Evolutionary conservation across 1,140 invertebrate genomes (phyloP).

Genomic region (Lordiphosa collinella): DNA sequence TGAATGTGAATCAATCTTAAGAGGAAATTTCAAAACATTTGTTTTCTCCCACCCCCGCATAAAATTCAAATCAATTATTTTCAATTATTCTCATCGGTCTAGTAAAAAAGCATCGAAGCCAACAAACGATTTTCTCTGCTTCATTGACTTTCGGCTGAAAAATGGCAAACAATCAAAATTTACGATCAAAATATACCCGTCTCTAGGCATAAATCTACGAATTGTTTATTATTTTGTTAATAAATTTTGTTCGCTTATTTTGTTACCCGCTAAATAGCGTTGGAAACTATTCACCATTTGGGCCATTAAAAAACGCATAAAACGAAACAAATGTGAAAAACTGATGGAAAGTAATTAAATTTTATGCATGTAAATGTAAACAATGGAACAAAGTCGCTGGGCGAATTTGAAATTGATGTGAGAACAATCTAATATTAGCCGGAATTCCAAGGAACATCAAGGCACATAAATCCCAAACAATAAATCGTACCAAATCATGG

Average conservation of each 20-base stretch:
- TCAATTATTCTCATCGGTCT: slow-evolving; percentile 46
- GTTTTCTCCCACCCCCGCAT: slow-evolving; percentile 1
- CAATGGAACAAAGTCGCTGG: not conserved
- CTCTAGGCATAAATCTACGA: not conserved
- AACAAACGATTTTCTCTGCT: slow-evolving; percentile 13
- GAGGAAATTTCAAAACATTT: slow-evolving; percentile 11
- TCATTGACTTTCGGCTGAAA: slow-evolving; percentile 18
- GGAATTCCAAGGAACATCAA: not conserved
- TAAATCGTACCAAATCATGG: slow-evolving; percentile 50
- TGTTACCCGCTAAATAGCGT: slow-evolving; percentile 11
- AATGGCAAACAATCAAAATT: slow-evolving; percentile 14
- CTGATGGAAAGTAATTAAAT: not conserved
- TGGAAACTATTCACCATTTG: slow-evolving; percentile 15
- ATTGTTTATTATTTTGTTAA: slow-evolving; percentile 34
- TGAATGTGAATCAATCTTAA: not conserved
- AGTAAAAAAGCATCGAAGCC: slow-evolving; percentile 25
- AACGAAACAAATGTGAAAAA: slow-evolving; percentile 24
- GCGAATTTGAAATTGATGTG: slow-evolving; percentile 14
- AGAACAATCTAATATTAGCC: slow-evolving; percentile 1
- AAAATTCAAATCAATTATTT: slow-evolving; percentile 48
- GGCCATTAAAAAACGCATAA: slow-evolving; percentile 29
- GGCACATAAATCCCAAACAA: slow-evolving; percentile 1
- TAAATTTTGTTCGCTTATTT: slow-evolving; percentile 24
- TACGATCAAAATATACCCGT: slow-evolving; percentile 13
- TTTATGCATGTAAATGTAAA: no score